A percentile compares a stretch with the other conserved stretches of the same genome.
Evolutionary conservation across 2,113 vertebrate species (phyloP).

Genomic region (Campylorhamphus procurvoides): DNA sequence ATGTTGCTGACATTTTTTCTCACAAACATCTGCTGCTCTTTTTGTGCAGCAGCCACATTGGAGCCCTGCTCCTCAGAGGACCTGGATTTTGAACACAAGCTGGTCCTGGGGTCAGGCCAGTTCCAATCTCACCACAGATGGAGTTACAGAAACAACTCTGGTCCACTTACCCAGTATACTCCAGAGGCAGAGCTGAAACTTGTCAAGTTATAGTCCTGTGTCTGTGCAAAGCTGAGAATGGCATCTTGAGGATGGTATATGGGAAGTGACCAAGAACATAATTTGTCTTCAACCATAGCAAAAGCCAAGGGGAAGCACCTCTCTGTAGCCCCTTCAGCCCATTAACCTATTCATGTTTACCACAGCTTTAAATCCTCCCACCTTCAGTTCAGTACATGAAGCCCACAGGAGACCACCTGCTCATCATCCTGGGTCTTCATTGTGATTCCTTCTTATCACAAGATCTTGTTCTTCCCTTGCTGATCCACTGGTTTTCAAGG

Average conservation of each 20-base stretch:
- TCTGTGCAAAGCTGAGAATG: neutral
- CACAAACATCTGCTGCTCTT: neutral
- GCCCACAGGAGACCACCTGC: rapidly evolving
- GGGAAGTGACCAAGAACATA: neutral
- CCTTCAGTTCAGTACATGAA: neutral
- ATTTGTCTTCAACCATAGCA: neutral
- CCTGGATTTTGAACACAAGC: neutral
- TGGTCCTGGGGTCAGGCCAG: neutral
- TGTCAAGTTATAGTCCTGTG: rapidly evolving
- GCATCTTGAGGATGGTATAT: neutral
- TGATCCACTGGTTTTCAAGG: neutral
- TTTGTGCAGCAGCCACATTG: neutral
- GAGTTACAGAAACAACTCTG: neutral
- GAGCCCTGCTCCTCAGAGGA: neutral
- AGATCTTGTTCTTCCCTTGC: neutral
- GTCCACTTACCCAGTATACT: neutral
- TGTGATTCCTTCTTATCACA: neutral
- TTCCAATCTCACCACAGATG: neutral
- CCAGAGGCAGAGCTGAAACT: neutral
- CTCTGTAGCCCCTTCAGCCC: neutral
- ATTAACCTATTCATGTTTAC: neutral
- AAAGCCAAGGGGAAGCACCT: neutral
- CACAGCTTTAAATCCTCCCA: neutral
- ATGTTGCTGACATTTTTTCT: neutral
- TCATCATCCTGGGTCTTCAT: neutral